phyloP scores from a whole-genome alignment of 2,113 vertebrate genomes.

The Bujurquina vittata region DNA sequence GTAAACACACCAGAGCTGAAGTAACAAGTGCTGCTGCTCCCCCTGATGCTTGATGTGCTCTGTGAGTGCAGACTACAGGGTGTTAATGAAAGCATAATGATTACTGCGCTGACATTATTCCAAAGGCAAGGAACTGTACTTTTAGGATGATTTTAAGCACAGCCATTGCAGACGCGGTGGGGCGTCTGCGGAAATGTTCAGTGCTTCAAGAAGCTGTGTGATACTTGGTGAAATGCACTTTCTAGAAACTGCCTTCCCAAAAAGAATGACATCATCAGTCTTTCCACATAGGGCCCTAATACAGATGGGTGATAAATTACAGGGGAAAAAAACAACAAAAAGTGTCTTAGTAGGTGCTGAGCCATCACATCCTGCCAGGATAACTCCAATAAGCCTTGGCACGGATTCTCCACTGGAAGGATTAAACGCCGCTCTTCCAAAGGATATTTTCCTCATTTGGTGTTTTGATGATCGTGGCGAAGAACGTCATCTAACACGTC shows the following conservation, averaged over 20 bases:
- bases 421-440: background rate
- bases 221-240: background rate
- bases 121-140: constrained; percentile 2
- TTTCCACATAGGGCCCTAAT: background rate
- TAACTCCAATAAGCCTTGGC: background rate
- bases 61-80: constrained; percentile 30
- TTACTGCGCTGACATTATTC: constrained; percentile 35
- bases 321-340: background rate
- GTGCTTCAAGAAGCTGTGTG: no score
- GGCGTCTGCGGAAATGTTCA: background rate
- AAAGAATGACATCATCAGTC: constrained; percentile 1
- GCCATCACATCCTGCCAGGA: constrained; percentile 5
- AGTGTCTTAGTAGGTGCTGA: constrained; percentile 15
- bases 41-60: constrained; percentile 43
- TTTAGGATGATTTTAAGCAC: constrained; percentile 7
- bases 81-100: constrained; percentile 58
- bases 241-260: background rate
- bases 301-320: constrained; percentile 11
- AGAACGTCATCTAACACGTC: background rate
- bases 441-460: constrained; percentile 5
- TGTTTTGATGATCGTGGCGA: background rate
- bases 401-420: background rate
- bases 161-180: background rate
- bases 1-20: constrained; percentile 67
- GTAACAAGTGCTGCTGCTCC: constrained; percentile 65